Base-by-base conservation (phyloP, 2,888 invertebrate genomes). In the Mesorhabditis sp. region DNA sequence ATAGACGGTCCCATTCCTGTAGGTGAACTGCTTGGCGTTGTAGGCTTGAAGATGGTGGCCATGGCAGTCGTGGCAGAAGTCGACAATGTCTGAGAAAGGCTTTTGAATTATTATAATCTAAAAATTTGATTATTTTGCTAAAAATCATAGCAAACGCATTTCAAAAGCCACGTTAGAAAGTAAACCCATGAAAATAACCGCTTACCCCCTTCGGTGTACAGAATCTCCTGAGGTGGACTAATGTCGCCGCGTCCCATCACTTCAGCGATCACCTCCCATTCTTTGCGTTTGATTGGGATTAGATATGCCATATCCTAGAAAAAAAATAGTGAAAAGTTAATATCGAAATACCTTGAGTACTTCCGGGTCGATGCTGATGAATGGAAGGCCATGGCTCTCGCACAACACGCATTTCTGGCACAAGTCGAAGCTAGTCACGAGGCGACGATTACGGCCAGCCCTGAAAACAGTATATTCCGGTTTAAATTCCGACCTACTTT, bases 1-100 rank as follows among this genome's bases (percentile, higher is more conserved):
- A 72, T 72, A 84, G 41, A 84, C 71, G 15, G 69, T 68, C 64
- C 71, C 75, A 45, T 74, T 70, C 5, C 74, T 71, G 67, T 72
- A 80, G 62, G 66, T 64, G 70, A 73, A 76, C 28, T 69, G 70
- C 63, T 65, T 62, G 65, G 69, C 68, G 42, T 72, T 70, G 28
- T 69, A 68, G n/a, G 67, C 65, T 44, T 68, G 58, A 13, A 76
- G 50, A 42, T 71, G 62, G 15, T 69, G 63, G n/a, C 74, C 74
- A 66, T 67, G 68, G 45, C 80, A 80, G 6, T n/a, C 43, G 4
- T 58, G 66, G 65, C 80, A 80, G 64, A 75, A 67, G 7, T 72
- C 72, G 4, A 63, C 67, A 6, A 76, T 72, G 3, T 41, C 62
- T 44, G 10, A 10, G 7, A 50, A 50, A 50, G 2, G n/a, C 10